Evolutionary conservation across 1,140 invertebrate genomes (phyloP), one percentile per base, ranked within the genome.

Genomic region (Melipona quadrifasciata): DNA sequence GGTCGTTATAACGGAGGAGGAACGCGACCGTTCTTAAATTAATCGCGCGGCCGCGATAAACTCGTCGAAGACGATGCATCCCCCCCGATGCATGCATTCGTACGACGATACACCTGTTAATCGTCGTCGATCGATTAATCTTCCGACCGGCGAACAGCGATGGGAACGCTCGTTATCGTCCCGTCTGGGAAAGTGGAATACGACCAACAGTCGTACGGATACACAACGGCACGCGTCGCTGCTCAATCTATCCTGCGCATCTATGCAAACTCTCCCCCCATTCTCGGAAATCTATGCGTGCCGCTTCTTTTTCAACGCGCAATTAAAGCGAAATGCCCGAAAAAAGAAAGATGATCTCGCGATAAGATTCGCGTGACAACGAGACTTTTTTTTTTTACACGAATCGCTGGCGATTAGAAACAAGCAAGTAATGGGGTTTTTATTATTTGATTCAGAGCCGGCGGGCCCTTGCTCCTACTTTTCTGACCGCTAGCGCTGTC

Each of bases 1-100:
- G 1, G 81, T 78, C 74, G 57, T 83, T 83, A 75, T 34, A 83
- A 78, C 65, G 21, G 55, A 34, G n/a, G 17, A 77, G 51, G 39
- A 31, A 78, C 74, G 21, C 67, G 81, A 51, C 53, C n/a, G 81
- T 83, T 58, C 81, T 83, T 83, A 83, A 83, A 83, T 83, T 78
- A 83, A 83, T 83, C 74, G 81, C 34, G 14, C 21, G 65, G 11
- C 27, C 55, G 27, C 39, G 39, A 47, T 47, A 47, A 47, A 47
- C 65, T 51, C 53, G 53, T 21, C 34, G 74, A 83, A 83, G 65
- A 70, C 51, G 64, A 83, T 78, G 34, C 81, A 68, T 17, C 71
- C 39, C 19, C 39, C 19, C 2, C 31, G 31, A 31, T 31, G 72
- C n/a, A 57, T 57, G 73, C 53, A 47, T 47, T 8, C 8, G 39